Evolutionary conservation across 2,113 vertebrate genomes (phyloP), one percentile per base, ranked within the genome.

Genomic region (Megaceryle maxima): DNA sequence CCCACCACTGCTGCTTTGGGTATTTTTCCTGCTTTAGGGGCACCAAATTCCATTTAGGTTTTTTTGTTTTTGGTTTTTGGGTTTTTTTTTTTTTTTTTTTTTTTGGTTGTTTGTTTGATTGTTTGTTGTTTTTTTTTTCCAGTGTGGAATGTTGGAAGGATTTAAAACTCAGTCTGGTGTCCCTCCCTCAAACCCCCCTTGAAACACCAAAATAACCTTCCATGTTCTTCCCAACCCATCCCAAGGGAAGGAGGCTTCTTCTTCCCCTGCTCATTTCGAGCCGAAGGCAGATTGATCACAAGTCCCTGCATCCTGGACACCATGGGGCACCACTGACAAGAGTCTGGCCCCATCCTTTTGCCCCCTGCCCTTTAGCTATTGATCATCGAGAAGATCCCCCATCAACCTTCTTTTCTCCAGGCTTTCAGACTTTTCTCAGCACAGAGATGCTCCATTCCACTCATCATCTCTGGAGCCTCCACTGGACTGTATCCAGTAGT

Each of bases 191-290:
- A 3, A 50, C 83, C 76, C 67, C 67, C 31, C 63, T 57, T 1
- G 1, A 66, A 88, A 90, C 17, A 22, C 41, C 43, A 20, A 67
- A 88, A 90, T 4, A 73, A 19, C 15, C 8, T 19, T 83, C 83
- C 83, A 55, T 91, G 94, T 93, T 93, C 88, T 94, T 97, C 91
- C 88, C 86, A 8, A 2, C 25, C 26, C 10, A 2, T 18, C 39
- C 50, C 1, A 0, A 70, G 29, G 68, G 76, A 74, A 24, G 39
- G 63, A 59, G 4, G 3, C 22, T 89, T 92, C 83, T 93, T 72
- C 44, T 94, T 83, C 26, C 50, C 10, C 37, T 53, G 20, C 85
- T 57, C 41, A n/a, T 15, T 41, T 48, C 0, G 1, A 91, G 63
- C 29, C 85, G 53, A 57, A 56, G 24, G 28, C 73, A 87, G 25